Evolutionary conservation across 2,113 vertebrate species (phyloP).

Genomic region (Anguilla rostrata): DNA sequence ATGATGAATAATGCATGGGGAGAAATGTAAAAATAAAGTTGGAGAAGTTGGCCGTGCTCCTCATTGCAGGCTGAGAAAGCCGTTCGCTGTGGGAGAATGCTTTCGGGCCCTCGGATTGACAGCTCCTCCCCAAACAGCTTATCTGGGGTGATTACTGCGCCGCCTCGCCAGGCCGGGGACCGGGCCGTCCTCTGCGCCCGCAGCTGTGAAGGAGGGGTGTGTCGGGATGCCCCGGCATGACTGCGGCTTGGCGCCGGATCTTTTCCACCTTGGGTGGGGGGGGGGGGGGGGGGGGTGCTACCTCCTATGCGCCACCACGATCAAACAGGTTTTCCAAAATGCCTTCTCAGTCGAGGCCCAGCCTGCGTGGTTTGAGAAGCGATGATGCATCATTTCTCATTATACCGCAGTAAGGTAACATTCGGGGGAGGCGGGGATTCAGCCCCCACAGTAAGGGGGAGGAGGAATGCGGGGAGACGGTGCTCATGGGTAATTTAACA

Average conservation of each 20-base stretch:
- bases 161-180: background rate
- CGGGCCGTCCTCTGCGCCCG: slow-evolving; percentile 1
- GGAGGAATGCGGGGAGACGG: background rate
- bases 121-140: slow-evolving; percentile 6
- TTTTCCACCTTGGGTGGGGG: background rate
- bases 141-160: background rate
- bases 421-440: background rate
- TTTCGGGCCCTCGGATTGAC: background rate
- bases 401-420: too few relatives aligned
- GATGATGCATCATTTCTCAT: background rate
- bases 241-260: background rate
- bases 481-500: background rate
- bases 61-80: background rate
- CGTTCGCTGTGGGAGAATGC: background rate
- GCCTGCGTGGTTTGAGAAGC: background rate
- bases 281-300: background rate
- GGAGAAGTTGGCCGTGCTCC: background rate
- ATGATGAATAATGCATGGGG: background rate
- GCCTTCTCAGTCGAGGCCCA: background rate
- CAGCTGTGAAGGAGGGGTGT: background rate
- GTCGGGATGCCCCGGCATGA: background rate
- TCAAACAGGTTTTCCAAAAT: background rate
- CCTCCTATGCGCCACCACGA: too few relatives aligned
- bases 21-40: background rate
- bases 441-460: background rate